Evolutionary conservation across 2,797 vertebrate genomes (phyloP), one percentile per base, ranked within the genome.

Genomic region (Leptatherina wallacei): DNA sequence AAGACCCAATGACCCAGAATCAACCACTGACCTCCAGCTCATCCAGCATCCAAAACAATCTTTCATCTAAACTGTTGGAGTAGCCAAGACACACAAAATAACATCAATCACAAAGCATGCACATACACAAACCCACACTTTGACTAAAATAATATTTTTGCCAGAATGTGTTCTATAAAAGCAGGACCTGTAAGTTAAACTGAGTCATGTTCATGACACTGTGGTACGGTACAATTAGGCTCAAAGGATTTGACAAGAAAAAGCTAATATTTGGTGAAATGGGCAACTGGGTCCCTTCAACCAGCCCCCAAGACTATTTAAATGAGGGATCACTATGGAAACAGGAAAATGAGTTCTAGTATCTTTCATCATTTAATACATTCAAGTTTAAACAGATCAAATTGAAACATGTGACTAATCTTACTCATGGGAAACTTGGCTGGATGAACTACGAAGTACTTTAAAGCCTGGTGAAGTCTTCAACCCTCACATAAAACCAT

Each of bases 1-100:
- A 62, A 66, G 40, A 80, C 32, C 29, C 61, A 57, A 29, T 29
- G 47, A 78, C 56, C 76, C 33, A n/a, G 61, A 68, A 14, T 38
- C 29, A 71, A 29, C n/a, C 29, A 35, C 55, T 64, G 75, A 86
- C 75, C 62, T 55, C 65, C 20, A 61, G 64, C n/a, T 70, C 64
- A 87, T 55, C 66, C 56, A 30, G 55, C 40, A 65, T 79, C 81
- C 40, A 86, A 78, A 77, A 65, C 71, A 77, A 58, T n/a, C 27
- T 69, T 60, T 69, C 14, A 61, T 76, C 64, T 63, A 72, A 78
- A 54, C 8, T 9, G 40, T 67, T 38, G 30, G 8, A 63, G 52
- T n/a, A 71, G 67, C 27, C 60, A 76, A 71, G 18, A 69, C 20
- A 73, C n/a, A 65, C 33, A 71, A 70, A 30, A 81, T 55, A 69